These are phyloP conservation scores for Aphelinus certus DNA, from an alignment of 1,140 invertebrate genomes.

Conservation along the genomic window DNA sequence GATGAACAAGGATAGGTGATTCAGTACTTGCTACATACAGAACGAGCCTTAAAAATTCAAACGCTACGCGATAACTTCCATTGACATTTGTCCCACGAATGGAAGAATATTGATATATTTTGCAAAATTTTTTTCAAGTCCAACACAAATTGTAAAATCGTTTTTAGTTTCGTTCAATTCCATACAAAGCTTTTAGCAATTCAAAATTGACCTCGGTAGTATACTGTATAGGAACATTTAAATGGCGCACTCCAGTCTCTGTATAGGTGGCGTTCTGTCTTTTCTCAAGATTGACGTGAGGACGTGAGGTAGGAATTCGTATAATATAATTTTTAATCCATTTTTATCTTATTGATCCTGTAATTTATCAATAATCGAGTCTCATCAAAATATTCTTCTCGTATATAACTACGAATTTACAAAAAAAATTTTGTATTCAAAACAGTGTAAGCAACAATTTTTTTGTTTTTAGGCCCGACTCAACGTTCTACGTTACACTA, in stretches of 20 bases:
- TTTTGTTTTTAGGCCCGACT: constrained; percentile 28
- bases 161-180: neutral
- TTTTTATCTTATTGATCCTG: constrained; percentile 28
- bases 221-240: too few relatives aligned
- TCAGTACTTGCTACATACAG: neutral
- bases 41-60: constrained; percentile 12
- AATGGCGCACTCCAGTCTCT: neutral
- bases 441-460: neutral
- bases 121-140: neutral
- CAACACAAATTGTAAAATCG: neutral
- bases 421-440: neutral
- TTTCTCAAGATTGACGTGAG: constrained; percentile 25
- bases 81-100: neutral
- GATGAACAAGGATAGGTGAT: constrained; percentile 13
- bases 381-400: too few relatives aligned
- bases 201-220: too few relatives aligned
- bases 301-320: constrained; percentile 3
- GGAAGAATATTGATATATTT: too few relatives aligned
- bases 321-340: constrained; percentile 24
- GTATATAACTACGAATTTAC: too few relatives aligned
- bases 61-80: neutral
- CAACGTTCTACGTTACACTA: neutral
- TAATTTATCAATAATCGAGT: neutral
- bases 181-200: too few relatives aligned
- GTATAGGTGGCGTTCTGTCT: constrained; percentile 29